These are phyloP conservation scores for Linnaemya tessellans DNA, from an alignment of 2,888 invertebrate species.

Conservation along the genomic window DNA sequence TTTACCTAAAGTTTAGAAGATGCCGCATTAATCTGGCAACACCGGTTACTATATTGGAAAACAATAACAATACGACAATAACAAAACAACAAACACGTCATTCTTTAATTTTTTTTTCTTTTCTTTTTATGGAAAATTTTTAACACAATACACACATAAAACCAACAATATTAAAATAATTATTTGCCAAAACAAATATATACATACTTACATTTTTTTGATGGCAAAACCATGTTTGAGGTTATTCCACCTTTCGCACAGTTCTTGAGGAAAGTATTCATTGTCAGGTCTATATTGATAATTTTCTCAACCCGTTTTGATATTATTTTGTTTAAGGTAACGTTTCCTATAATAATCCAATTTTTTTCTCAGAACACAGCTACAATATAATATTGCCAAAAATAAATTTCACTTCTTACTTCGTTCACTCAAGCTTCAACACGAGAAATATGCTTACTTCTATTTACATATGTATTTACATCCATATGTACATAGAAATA, in stretches of 20 bases:
- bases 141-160: background rate
- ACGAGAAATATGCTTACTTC: no score
- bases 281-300: slow-evolving; percentile 27
- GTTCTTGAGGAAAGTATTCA: slow-evolving; percentile 59
- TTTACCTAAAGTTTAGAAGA: no score
- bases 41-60: no score
- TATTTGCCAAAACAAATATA: background rate
- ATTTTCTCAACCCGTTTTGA: slow-evolving; percentile 4
- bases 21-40: no score
- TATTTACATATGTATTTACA: background rate
- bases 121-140: background rate
- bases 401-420: background rate
- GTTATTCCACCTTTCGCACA: slow-evolving; percentile 54
- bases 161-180: background rate
- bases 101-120: no score
- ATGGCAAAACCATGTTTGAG: slow-evolving; percentile 48
- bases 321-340: background rate
- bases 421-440: no score
- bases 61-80: no score
- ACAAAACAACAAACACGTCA: no score
- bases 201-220: slow-evolving; percentile 62
- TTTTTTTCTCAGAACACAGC: slow-evolving; percentile 12
- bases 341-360: background rate
- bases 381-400: background rate
- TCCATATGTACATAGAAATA: background rate